phyloP scores from a whole-genome alignment of 2,113 vertebrate species.

The Taxidea taxus region DNA sequence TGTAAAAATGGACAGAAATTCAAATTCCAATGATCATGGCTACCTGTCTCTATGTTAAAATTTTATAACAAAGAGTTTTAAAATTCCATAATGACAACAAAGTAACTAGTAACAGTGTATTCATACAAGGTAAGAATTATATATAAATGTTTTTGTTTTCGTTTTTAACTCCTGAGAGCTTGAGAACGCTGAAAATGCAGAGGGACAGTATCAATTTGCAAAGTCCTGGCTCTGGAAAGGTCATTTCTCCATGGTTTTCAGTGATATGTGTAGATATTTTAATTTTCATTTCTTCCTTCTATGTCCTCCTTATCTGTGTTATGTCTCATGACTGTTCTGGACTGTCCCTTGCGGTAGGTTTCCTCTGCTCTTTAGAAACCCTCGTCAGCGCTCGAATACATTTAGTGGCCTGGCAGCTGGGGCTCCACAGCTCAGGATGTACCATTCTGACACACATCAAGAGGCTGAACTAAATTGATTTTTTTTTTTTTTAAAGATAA shows the following conservation, averaged over 20 bases:
- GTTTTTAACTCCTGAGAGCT: not conserved
- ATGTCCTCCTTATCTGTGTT: conserved; percentile 99
- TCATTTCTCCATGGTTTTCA: conserved; percentile 92
- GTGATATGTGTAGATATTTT: conserved; percentile 95
- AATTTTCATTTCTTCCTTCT: conserved; percentile 99
- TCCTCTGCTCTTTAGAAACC: conserved; percentile 92
- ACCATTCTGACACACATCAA: conserved; percentile 88
- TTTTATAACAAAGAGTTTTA: not conserved
- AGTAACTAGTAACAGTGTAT: not conserved
- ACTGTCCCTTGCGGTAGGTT: conserved; percentile 99
- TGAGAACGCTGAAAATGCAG: not conserved
- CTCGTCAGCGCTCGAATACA: conserved; percentile 91
- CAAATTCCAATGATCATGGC: conserved; percentile 7
- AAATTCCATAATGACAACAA: not conserved
- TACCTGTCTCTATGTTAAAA: not conserved
- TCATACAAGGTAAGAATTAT: not conserved
- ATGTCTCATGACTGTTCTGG: conserved; percentile 99
- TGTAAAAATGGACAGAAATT: conserved; percentile 27
- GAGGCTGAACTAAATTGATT: conserved; percentile 97
- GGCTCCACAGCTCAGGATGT: conserved; percentile 87
- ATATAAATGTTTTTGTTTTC: not conserved
- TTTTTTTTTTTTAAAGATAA: conserved; percentile 50
- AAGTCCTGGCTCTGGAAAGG: conserved; percentile 62
- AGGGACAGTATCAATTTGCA: not conserved
- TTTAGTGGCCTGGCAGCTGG: conserved; percentile 90